These are phyloP conservation scores for Drosophila sp. DNA, from an alignment of 1,140 invertebrate species.

Conservation along the genomic window DNA sequence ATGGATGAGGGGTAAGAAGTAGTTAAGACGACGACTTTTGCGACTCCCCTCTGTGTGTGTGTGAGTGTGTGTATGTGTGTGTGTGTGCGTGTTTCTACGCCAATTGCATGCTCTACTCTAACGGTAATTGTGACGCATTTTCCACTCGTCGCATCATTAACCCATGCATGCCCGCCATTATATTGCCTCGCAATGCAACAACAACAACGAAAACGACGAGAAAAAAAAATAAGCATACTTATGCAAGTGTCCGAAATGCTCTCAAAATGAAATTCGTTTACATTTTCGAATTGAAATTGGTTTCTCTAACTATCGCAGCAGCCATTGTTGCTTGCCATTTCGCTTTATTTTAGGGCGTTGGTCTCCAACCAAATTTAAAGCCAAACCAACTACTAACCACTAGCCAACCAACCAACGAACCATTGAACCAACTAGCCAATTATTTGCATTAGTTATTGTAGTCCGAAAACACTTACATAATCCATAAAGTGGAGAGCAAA, in stretches of 20 bases:
- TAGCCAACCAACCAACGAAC: constrained; percentile 2
- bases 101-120: constrained; percentile 51
- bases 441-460: constrained; percentile 59
- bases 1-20: background rate
- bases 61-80: constrained; percentile 3
- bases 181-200: constrained; percentile 57
- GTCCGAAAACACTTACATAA: constrained; percentile 60
- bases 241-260: constrained; percentile 18
- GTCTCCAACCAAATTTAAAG: constrained; percentile 20
- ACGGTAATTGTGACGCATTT: constrained; percentile 78
- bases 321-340: constrained; percentile 63
- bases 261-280: constrained; percentile 56
- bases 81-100: constrained; percentile 11
- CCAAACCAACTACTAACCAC: background rate
- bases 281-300: constrained; percentile 70
- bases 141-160: constrained; percentile 68
- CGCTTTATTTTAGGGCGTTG: constrained; percentile 58
- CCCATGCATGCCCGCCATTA: constrained; percentile 64
- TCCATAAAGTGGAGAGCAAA: constrained; percentile 24
- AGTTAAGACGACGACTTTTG: constrained; percentile 5
- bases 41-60: constrained; percentile 9
- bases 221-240: constrained; percentile 7
- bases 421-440: constrained; percentile 67
- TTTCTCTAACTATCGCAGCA: constrained; percentile 30
- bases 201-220: constrained; percentile 21